Percentiles rank a stretch among this genome's conserved stretches.
Conservation (phyloP, 2,797 vertebrate genomes). For the Cynodonichthys magdalenae region DNA sequence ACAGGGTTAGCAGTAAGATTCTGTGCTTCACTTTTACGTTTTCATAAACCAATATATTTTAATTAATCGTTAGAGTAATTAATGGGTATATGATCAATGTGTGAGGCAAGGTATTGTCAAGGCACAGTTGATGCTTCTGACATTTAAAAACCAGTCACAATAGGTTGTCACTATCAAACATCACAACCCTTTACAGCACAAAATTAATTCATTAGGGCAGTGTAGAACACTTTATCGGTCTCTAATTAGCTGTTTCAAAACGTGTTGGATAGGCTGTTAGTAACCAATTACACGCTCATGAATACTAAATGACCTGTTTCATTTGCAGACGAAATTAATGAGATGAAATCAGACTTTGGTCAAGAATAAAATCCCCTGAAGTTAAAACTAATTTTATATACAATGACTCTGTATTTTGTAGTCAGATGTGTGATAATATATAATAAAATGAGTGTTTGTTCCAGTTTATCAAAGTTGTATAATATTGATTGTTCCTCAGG, state of each 20-base stretch:
- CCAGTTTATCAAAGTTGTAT: too few relatives aligned
- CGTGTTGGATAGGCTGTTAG: constrained; percentile 40
- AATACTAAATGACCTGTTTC: constrained; percentile 45
- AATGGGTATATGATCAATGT: not conserved
- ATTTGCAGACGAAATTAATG: constrained; percentile 21
- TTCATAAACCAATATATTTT: not conserved
- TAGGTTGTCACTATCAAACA: constrained; percentile 27
- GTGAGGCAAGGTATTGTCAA: not conserved
- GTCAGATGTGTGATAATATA: not conserved
- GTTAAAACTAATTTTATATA: constrained; percentile 18
- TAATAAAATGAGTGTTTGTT: not conserved
- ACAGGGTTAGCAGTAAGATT: not conserved
- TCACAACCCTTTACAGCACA: constrained; percentile 22
- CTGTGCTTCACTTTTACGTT: not conserved
- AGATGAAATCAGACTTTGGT: constrained; percentile 24
- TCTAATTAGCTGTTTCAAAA: constrained; percentile 44
- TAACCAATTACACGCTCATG: constrained; percentile 48
- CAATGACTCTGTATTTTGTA: not conserved
- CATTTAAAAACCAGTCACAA: constrained; percentile 18
- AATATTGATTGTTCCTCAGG: not conserved
- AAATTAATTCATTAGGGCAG: constrained; percentile 27
- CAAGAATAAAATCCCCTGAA: constrained; percentile 15
- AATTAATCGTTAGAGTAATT: not conserved
- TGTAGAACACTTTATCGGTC: constrained; percentile 33
- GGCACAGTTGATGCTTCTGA: constrained; percentile 12